Evolutionary conservation across 2,113 vertebrate species (phyloP).

Genomic region (Sceloporus tristichus): DNA sequence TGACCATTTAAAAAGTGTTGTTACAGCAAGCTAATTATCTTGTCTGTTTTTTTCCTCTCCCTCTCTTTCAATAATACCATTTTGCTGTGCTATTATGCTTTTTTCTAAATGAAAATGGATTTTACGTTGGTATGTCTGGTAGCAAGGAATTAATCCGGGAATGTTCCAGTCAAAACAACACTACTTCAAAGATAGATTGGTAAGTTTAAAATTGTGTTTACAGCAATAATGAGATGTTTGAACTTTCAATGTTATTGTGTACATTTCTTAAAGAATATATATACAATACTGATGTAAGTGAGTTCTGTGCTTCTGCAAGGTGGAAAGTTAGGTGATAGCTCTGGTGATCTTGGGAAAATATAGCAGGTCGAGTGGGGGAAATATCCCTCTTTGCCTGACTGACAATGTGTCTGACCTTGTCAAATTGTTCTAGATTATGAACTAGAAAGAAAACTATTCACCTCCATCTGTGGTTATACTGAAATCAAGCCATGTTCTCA

Average conservation of each 20-base stretch:
- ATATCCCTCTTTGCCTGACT: not conserved
- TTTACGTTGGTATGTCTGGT: conserved; percentile 47
- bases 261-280: not conserved
- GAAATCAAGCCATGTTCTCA: not conserved
- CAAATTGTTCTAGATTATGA: not conserved
- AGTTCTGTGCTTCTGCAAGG: not conserved
- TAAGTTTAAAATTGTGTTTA: conserved; percentile 62
- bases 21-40: conserved; percentile 47
- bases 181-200: conserved; percentile 75
- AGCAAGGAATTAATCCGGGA: conserved; percentile 70
- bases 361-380: not conserved
- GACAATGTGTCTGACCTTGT: not conserved
- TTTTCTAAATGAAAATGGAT: conserved; percentile 61
- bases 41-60: not conserved
- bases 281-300: conserved; percentile 20
- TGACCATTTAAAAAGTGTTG: conserved; percentile 27
- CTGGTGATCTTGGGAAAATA: not conserved
- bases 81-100: conserved; percentile 25
- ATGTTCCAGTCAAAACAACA: conserved; percentile 72
- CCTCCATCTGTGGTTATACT: not conserved
- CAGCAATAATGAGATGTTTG: not conserved
- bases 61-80: conserved; percentile 16
- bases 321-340: not conserved
- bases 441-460: not conserved
- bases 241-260: not conserved